A percentile compares a stretch with the other conserved stretches of the same genome.
These are phyloP conservation scores for Pediacus dermestoides DNA, from an alignment of 2,888 invertebrate species.

Conservation along the genomic window DNA sequence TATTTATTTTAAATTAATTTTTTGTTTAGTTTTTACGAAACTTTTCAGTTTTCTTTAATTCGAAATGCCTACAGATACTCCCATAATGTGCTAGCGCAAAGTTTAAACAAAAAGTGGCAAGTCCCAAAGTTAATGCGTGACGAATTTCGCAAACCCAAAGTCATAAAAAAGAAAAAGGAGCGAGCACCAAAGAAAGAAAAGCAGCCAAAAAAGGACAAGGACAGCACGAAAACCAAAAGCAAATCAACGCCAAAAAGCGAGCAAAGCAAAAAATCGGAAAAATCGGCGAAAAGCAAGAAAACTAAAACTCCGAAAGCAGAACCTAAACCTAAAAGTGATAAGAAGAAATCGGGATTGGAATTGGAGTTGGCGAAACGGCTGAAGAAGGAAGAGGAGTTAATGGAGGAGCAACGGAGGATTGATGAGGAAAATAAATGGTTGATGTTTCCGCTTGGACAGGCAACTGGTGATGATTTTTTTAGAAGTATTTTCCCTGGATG, in stretches of 20 bases:
- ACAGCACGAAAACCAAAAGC: constrained; percentile 25
- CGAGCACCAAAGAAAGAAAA: constrained; percentile 30
- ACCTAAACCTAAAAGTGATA: constrained; percentile 17
- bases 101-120: constrained; percentile 41
- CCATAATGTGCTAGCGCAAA: constrained; percentile 41
- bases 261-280: constrained; percentile 16
- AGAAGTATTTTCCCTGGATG: constrained; percentile 41
- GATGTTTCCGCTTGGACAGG: constrained; percentile 45
- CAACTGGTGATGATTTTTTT: constrained; percentile 42
- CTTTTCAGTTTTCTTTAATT: constrained; percentile 43
- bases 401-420: constrained; percentile 32
- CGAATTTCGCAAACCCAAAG: constrained; percentile 34
- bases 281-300: constrained; percentile 20
- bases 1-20: constrained; percentile 7
- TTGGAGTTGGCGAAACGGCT: constrained; percentile 34
- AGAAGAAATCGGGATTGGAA: constrained; percentile 32
- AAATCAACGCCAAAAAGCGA: constrained; percentile 23
- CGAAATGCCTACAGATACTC: constrained; percentile 38
- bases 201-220: constrained; percentile 28
- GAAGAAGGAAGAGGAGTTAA: constrained; percentile 31
- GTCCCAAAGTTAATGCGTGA: constrained; percentile 43
- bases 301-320: constrained; percentile 19
- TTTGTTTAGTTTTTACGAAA: constrained; percentile 42
- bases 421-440: constrained; percentile 40
- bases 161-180: constrained; percentile 30